phyloP scores from a whole-genome alignment of 2,888 invertebrate genomes.

The Strigamia transsilvanica region DNA sequence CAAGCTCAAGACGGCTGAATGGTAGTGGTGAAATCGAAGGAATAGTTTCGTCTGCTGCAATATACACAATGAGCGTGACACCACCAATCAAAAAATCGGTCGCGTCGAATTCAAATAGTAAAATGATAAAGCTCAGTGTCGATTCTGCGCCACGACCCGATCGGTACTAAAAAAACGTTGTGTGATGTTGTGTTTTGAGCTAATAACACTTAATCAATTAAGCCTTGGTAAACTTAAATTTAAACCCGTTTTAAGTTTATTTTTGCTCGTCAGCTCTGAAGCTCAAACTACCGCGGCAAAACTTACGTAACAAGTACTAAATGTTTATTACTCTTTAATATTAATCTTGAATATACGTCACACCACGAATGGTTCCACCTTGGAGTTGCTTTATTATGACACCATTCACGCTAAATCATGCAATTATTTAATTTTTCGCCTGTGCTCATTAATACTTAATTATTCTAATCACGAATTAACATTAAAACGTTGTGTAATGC shows the following conservation, averaged over 20 bases:
- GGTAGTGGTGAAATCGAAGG: neutral
- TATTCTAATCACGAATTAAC: neutral
- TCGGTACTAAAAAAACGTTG: neutral
- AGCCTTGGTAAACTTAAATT: neutral
- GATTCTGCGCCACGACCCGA: neutral
- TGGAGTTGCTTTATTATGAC: neutral
- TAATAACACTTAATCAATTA: neutral
- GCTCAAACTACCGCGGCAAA: neutral
- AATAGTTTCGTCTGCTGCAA: neutral
- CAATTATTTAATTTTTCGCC: neutral
- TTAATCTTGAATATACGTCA: neutral
- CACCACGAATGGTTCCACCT: neutral
- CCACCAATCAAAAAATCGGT: neutral
- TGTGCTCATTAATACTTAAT: neutral
- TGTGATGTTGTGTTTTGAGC: neutral
- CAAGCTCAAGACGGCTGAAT: neutral
- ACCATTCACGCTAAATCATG: neutral
- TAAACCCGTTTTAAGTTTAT: neutral
- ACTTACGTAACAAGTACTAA: constrained; percentile 7
- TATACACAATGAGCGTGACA: neutral
- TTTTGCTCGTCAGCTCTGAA: constrained; percentile 9
- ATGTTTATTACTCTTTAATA: neutral
- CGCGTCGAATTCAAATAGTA: neutral
- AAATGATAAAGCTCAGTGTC: neutral
- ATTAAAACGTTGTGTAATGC: neutral